Percentiles rank a stretch among this genome's conserved stretches.
phyloP scores from a whole-genome alignment of 1,140 invertebrate genomes.

The Cecropterus lyciades region DNA sequence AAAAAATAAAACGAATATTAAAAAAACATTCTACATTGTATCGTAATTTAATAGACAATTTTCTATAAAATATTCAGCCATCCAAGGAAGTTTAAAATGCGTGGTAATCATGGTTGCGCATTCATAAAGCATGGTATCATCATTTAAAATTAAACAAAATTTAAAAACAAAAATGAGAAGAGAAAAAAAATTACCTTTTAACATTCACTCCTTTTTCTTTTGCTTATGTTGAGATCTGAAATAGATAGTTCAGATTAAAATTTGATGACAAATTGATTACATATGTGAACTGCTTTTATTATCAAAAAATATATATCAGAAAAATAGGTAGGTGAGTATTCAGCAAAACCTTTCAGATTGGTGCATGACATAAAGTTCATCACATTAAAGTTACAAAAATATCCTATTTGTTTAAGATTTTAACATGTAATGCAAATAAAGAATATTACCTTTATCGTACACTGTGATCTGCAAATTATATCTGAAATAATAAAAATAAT shows the following conservation, averaged over 20 bases:
- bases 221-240: too few relatives aligned
- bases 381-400: too few relatives aligned
- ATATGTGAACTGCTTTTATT: background rate
- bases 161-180: too few relatives aligned
- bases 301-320: background rate
- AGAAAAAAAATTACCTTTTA: too few relatives aligned
- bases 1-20: background rate
- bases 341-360: conserved; percentile 81
- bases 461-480: background rate
- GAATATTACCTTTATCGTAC: background rate
- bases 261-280: too few relatives aligned
- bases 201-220: too few relatives aligned
- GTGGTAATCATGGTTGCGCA: conserved; percentile 81
- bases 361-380: conserved; percentile 45
- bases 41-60: background rate
- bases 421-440: background rate
- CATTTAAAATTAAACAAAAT: conserved; percentile 46
- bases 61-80: conserved; percentile 63
- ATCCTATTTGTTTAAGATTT: too few relatives aligned
- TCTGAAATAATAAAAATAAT: background rate
- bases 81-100: conserved; percentile 83
- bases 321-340: conserved; percentile 63
- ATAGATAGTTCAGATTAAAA: too few relatives aligned
- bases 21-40: background rate
- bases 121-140: conserved; percentile 81